A percentile compares a stretch with the other conserved stretches of the same genome.
Evolutionary conservation across 2,797 vertebrate genomes (phyloP).

Genomic region (Myotis daubentonii): DNA sequence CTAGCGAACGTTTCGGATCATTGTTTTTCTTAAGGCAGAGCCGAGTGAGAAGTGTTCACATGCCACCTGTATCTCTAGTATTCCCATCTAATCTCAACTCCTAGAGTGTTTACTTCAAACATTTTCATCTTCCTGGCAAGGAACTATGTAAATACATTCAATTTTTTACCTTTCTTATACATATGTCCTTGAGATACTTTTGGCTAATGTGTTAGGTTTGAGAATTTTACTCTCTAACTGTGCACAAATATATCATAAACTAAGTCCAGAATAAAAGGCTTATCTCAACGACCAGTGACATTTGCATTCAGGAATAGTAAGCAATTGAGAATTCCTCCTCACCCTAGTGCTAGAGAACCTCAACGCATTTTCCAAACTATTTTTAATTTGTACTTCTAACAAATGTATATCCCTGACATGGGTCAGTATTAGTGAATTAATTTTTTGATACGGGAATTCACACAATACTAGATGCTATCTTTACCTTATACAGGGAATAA

Average conservation of each 20-base stretch:
- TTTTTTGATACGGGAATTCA: background rate
- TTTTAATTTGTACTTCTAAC: slow-evolving; percentile 26
- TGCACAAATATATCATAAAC: slow-evolving; percentile 41
- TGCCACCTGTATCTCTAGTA: slow-evolving; percentile 39
- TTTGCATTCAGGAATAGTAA: slow-evolving; percentile 55
- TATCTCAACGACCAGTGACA: slow-evolving; percentile 43
- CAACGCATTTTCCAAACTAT: background rate
- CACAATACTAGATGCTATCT: background rate
- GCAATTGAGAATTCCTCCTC: slow-evolving; percentile 13
- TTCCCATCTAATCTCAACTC: slow-evolving; percentile 69
- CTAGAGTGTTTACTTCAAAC: slow-evolving; percentile 75
- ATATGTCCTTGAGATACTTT: slow-evolving; percentile 57
- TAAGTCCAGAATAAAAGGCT: slow-evolving; percentile 61
- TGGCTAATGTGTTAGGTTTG: slow-evolving; percentile 58
- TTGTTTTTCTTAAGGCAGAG: slow-evolving; percentile 61
- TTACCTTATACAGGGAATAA: background rate
- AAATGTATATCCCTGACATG: background rate
- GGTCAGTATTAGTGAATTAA: background rate
- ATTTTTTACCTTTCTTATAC: slow-evolving; percentile 64
- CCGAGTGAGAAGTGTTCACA: slow-evolving; percentile 67
- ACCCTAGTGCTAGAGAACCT: slow-evolving; percentile 10
- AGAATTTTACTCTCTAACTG: slow-evolving; percentile 58
- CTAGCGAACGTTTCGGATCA: slow-evolving; percentile 6
- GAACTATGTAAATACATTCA: slow-evolving; percentile 69
- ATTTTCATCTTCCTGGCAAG: slow-evolving; percentile 76